Base-by-base conservation (phyloP, 2,888 invertebrate genomes). In the Euplagia quadripunctaria region DNA sequence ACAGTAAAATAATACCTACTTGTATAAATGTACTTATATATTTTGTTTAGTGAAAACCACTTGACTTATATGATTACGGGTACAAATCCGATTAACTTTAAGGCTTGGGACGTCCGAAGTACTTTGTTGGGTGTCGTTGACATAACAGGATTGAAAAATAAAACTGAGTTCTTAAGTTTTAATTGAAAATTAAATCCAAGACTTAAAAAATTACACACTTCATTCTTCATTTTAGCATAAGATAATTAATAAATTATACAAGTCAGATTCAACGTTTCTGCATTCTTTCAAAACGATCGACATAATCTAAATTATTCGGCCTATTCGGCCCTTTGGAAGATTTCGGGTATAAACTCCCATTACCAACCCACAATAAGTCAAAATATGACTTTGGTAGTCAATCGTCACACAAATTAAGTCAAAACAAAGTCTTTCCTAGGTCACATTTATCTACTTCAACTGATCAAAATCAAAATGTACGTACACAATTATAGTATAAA, bases 41-140 rank as follows among this genome's bases (percentile, higher is more conserved):
- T 31, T 31, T 75, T 77, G 75, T 79, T 71, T 71, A 71, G 68
- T 73, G 75, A 72, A 79, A 79, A 76, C 72, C 72, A 76, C 74
- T 82, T 72, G 64, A 75, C 74, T 70, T 69, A 75, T 49, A 74
- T 77, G 76, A 84, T 84, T 80, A 80, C 70, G 68, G 74, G 51
- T 76, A 76, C 51, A 74, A 84, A 80, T 80, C 71, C 71, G 79
- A 83, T 83, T 79, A 84, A 84, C 75, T 84, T 83, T 78, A 68
- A 68, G 73, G 73, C 72, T 70, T 55, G 61, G 64, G 75, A 72
- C 78, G 73, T 46, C 65, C 68, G n/a, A 73, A 70, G 74, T 79
- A 82, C 80, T 80, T 79, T 80, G 71, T 43, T 77, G 58, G 43
- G 68, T 75, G 76, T 42, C 55, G 42, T 70, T 74, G 73, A 78